These are phyloP conservation scores for Heteromurus nitidus DNA, from an alignment of 2,888 invertebrate genomes.

Conservation along the genomic window DNA sequence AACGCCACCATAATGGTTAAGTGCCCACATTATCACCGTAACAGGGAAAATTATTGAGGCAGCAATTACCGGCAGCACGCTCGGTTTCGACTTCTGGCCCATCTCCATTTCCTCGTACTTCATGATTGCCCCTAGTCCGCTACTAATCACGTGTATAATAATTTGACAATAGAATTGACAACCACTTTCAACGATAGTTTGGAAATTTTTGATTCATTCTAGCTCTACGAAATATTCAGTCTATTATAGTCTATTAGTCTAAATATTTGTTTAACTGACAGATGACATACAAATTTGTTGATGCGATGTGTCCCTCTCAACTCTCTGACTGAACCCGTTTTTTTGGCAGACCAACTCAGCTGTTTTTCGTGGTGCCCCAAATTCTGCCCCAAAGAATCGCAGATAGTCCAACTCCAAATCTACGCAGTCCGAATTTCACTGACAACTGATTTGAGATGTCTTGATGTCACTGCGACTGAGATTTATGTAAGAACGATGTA, in stretches of 20 bases:
- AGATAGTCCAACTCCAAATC: no score
- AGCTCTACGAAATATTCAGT: background rate
- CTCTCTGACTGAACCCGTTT: no score
- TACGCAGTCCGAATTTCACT: no score
- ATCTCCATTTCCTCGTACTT: conserved; percentile 71
- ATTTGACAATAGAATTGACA: background rate
- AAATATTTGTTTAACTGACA: background rate
- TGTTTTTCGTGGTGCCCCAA: no score
- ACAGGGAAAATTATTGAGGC: conserved; percentile 84
- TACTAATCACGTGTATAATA: background rate
- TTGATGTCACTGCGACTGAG: no score
- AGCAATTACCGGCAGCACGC: conserved; percentile 78
- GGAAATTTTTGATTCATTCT: background rate
- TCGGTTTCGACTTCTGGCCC: conserved; percentile 65
- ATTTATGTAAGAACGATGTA: no score
- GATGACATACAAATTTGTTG: background rate
- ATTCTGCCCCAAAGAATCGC: no score
- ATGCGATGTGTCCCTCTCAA: no score
- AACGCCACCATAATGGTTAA: conserved; percentile 81
- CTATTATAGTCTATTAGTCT: background rate
- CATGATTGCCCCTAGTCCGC: conserved; percentile 41
- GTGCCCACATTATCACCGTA: conserved; percentile 86
- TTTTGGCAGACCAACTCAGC: no score
- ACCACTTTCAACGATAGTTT: background rate
- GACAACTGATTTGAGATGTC: no score